These are phyloP conservation scores for Nemapogon koenigi DNA, from an alignment of 2,888 invertebrate genomes.

Conservation along the genomic window DNA sequence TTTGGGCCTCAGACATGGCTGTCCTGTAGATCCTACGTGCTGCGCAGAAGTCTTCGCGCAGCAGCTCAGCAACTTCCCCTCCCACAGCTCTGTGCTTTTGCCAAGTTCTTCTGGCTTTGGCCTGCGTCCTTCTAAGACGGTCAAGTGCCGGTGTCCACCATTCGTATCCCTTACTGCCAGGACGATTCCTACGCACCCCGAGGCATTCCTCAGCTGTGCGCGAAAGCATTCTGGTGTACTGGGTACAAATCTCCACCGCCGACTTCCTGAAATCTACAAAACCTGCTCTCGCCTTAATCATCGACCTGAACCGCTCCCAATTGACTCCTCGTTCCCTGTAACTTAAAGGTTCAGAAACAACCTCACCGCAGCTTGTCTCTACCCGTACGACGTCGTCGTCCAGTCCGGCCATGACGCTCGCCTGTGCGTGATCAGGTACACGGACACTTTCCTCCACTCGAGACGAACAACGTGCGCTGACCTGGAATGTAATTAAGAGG, in stretches of 20 bases:
- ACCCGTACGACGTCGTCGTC: too few relatives aligned
- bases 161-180: slow-evolving; percentile 14
- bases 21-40: slow-evolving; percentile 8
- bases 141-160: slow-evolving; percentile 16
- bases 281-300: not conserved
- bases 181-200: slow-evolving; percentile 5
- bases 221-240: not conserved
- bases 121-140: not conserved
- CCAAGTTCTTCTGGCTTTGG: slow-evolving; percentile 12
- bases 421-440: too few relatives aligned
- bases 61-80: not conserved
- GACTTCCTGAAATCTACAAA: not conserved
- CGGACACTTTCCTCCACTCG: too few relatives aligned
- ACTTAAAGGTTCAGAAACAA: not conserved
- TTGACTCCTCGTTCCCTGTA: not conserved
- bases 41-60: not conserved
- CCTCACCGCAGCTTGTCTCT: too few relatives aligned
- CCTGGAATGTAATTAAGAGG: not conserved
- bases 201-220: slow-evolving; percentile 11
- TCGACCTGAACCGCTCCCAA: not conserved
- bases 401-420: too few relatives aligned
- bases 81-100: slow-evolving; percentile 7
- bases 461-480: too few relatives aligned
- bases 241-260: slow-evolving; percentile 1
- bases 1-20: slow-evolving; percentile 11